Conservation (phyloP, 2,888 invertebrate genomes). For the Pheosia gnoma region DNA sequence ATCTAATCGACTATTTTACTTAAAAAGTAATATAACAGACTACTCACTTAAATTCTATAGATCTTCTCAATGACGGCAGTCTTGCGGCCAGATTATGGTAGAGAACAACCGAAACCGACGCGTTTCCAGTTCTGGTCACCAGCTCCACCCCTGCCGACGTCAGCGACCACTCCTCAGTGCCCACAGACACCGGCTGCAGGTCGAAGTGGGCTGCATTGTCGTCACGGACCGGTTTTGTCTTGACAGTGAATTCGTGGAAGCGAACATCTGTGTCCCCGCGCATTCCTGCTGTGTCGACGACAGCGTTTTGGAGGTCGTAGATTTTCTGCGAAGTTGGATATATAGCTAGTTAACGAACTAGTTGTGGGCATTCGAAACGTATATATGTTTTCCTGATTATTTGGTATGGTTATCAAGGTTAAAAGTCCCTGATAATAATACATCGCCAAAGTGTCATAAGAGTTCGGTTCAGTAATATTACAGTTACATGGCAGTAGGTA, state of each 20-base stretch:
- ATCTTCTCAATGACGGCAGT: constrained; percentile 84
- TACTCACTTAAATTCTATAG: constrained; percentile 86
- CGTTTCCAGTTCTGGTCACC: constrained; percentile 57
- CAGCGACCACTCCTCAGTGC: constrained; percentile 64
- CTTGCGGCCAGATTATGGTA: constrained; percentile 86
- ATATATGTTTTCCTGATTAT: too few relatives aligned
- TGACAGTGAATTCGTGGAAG: constrained; percentile 64
- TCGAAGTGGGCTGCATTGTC: constrained; percentile 69
- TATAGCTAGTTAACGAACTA: too few relatives aligned
- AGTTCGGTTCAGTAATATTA: too few relatives aligned
- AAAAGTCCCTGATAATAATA: too few relatives aligned
- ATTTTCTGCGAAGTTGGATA: constrained; percentile 64
- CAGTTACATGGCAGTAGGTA: too few relatives aligned
- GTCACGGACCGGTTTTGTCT: constrained; percentile 57
- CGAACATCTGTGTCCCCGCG: constrained; percentile 55
- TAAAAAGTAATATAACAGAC: not conserved
- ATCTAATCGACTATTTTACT: too few relatives aligned
- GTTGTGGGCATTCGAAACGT: too few relatives aligned
- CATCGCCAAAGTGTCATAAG: too few relatives aligned
- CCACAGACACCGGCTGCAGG: constrained; percentile 44
- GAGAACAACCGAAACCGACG: constrained; percentile 79
- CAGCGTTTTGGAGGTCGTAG: constrained; percentile 71
- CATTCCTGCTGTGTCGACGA: constrained; percentile 67
- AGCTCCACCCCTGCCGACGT: constrained; percentile 69
- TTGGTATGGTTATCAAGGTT: too few relatives aligned